Evolutionary conservation across 2,113 vertebrate genomes (phyloP).

Genomic region (Nannospalax galili): DNA sequence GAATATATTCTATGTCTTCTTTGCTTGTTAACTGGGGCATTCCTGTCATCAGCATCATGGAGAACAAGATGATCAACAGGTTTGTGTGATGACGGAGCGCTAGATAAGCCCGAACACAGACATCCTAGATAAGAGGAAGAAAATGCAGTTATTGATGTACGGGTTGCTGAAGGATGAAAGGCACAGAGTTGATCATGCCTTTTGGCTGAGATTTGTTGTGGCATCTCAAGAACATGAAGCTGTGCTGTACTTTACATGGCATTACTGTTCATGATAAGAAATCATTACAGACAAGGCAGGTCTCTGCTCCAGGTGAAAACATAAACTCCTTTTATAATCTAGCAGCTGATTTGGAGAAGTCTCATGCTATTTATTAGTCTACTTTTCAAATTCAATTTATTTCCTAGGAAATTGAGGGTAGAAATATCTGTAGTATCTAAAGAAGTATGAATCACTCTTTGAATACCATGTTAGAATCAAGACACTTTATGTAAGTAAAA

Average conservation of each 20-base stretch:
- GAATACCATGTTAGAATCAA: conserved; percentile 9
- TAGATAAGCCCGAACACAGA: conserved; percentile 96
- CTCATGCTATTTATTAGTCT: background rate
- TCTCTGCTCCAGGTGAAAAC: background rate
- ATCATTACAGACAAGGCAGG: background rate
- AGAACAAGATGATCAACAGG: conserved; percentile 98
- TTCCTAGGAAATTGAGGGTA: conserved; percentile 1
- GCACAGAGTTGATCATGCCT: too few relatives aligned
- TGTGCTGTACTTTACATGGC: background rate
- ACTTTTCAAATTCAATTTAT: background rate
- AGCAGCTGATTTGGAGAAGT: background rate
- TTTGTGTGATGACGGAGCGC: conserved; percentile 98
- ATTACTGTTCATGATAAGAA: background rate
- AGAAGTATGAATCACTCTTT: conserved; percentile 33
- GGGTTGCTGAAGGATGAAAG: background rate
- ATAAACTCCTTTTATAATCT: background rate
- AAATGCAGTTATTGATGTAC: background rate
- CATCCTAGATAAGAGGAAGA: conserved; percentile 85
- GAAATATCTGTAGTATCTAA: conserved; percentile 2
- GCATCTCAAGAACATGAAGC: background rate
- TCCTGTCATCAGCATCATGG: conserved; percentile 99
- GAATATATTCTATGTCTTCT: conserved; percentile 98
- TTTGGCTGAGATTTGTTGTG: background rate
- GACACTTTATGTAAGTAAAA: conserved; percentile 23
- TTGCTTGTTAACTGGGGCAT: conserved; percentile 99